Conservation (phyloP, 2,888 invertebrate species). For the Ormyrus thymus region DNA sequence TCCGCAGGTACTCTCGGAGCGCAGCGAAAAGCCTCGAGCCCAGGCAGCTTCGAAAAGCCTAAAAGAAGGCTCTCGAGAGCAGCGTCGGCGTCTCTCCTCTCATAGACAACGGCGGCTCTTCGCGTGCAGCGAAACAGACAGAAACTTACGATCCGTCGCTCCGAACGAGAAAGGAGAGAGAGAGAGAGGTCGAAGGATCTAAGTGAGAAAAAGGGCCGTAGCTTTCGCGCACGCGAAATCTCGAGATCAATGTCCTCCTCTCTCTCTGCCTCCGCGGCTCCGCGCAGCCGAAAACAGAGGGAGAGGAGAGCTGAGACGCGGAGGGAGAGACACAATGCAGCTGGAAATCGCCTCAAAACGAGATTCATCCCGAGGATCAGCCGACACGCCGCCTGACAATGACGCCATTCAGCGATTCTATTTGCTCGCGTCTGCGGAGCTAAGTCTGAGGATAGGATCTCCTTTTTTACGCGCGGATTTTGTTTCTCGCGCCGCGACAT, state of each 20-base stretch:
- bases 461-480: too few species aligned
- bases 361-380: constrained; percentile 41
- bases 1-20: too few species aligned
- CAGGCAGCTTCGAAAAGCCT: too few species aligned
- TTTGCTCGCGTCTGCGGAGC: not conserved
- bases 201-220: constrained; percentile 21
- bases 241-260: constrained; percentile 45
- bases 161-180: not conserved
- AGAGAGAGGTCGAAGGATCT: constrained; percentile 14
- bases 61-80: too few species aligned
- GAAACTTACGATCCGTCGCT: not conserved
- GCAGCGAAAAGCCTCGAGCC: too few species aligned
- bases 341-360: constrained; percentile 26
- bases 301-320: constrained; percentile 14
- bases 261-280: not conserved
- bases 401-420: constrained; percentile 22
- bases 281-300: not conserved
- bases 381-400: constrained; percentile 26
- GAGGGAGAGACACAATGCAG: constrained; percentile 31
- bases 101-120: too few species aligned
- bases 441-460: too few species aligned
- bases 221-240: constrained; percentile 18
- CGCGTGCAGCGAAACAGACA: not conserved
- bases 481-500: too few species aligned
- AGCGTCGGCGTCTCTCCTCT: too few species aligned